Evolutionary conservation across 2,113 vertebrate genomes (phyloP), one percentile per base, ranked within the genome.

Genomic region (Chinchilla lanigera): DNA sequence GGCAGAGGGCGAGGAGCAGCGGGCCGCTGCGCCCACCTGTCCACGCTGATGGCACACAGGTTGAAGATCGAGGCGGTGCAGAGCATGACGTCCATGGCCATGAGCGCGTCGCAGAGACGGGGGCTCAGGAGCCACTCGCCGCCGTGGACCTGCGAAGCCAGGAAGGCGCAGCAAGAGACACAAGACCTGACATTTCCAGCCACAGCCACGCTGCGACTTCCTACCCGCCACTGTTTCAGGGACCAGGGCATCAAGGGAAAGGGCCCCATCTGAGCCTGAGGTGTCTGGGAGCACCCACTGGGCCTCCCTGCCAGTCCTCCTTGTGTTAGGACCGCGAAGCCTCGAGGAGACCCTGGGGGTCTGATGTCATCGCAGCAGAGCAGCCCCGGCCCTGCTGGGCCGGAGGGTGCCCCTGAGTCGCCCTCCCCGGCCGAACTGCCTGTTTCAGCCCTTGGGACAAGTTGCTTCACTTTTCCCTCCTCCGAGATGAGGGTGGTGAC

Each of bases 11-110:
- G n/a, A 38, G 17, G 60, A 24, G 60, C 60, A 61, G 26, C 5
- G 19, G n/a, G 20, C 41, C 2, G 44, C 44, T 26, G n/a, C 28
- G 85, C 98, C 96, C 93, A 98, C 99, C 99, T 99, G 98, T 99
- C 99, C 94, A 99, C 98, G 3, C 99, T 99, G 99, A 99, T 99
- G 86, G 99, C 99, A 80, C 99, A 99, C 44, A 99, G 98, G 98
- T 99, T 99, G 98, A 99, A 99, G 98, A 99, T 99, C 71, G 99
- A 99, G 35, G 99, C 99, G 0, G 99, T 99, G 98, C 99, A 99
- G 85, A 99, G 98, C 99, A 99, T 99, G 97, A 99, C 99, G 0
- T 99, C 99, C 99, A 99, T 99, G 95, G 99, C 99, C 99, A 99
- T 99, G 96, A 99, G 99, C 41, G 98, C 98, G 63, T 99, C 99